A percentile compares a stretch with the other conserved stretches of the same genome.
These are phyloP conservation scores for Agrypnia vestita DNA, from an alignment of 1,140 invertebrate species.

Conservation along the genomic window DNA sequence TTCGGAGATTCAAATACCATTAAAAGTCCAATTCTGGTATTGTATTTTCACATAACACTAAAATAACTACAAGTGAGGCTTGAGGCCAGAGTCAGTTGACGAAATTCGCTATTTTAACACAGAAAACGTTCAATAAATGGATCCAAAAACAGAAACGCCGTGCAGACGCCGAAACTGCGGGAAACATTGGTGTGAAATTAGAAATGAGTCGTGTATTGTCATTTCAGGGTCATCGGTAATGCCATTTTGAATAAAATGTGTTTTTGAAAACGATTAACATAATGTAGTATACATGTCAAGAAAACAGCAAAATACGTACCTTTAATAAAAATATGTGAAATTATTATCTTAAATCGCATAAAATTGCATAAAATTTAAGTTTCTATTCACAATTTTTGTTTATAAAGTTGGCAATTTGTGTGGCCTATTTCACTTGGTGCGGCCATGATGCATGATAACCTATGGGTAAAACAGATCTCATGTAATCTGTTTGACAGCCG, in stretches of 20 bases:
- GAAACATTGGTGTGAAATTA: slow-evolving; percentile 50
- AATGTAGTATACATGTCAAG: too few relatives aligned
- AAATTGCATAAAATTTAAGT: slow-evolving; percentile 17
- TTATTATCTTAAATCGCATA: slow-evolving; percentile 8
- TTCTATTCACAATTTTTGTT: slow-evolving; percentile 20
- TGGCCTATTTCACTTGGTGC: not conserved
- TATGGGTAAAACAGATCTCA: slow-evolving; percentile 11
- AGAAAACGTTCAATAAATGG: slow-evolving; percentile 47
- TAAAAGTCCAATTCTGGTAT: slow-evolving; percentile 18
- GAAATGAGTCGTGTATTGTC: slow-evolving; percentile 44
- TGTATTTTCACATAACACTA: slow-evolving; percentile 50
- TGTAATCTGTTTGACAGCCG: slow-evolving; percentile 21
- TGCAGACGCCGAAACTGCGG: slow-evolving; percentile 53
- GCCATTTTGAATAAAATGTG: slow-evolving; percentile 35
- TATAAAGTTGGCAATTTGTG: slow-evolving; percentile 19
- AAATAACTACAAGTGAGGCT: slow-evolving; percentile 20
- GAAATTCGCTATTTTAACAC: slow-evolving; percentile 46
- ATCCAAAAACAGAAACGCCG: slow-evolving; percentile 51
- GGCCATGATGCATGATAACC: slow-evolving; percentile 17
- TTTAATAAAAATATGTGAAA: slow-evolving; percentile 1
- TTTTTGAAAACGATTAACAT: not conserved
- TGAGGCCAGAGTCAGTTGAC: not conserved
- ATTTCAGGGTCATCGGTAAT: slow-evolving; percentile 53
- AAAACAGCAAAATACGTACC: not conserved
- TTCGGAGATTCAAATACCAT: slow-evolving; percentile 43